phyloP scores from a whole-genome alignment of 2,888 invertebrate genomes.

The Apodemia duryi region DNA sequence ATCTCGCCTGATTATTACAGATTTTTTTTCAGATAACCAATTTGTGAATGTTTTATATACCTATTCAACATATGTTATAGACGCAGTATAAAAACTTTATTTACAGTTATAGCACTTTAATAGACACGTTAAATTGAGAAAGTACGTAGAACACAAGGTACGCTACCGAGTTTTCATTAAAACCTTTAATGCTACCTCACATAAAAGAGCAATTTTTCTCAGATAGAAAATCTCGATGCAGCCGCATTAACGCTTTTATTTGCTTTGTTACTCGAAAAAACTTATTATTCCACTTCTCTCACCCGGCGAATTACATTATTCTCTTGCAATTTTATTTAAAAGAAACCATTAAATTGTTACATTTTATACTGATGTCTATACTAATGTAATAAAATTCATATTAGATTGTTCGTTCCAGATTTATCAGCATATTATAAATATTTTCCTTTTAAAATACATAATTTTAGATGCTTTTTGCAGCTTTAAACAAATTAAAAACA shows the following conservation, averaged over 20 bases:
- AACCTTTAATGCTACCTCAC: slow-evolving; percentile 61
- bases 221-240: slow-evolving; percentile 72
- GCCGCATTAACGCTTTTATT: slow-evolving; percentile 73
- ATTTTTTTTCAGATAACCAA: too few species aligned
- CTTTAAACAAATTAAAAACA: too few species aligned
- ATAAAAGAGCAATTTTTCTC: slow-evolving; percentile 73
- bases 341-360: slow-evolving; percentile 41
- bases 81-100: slow-evolving; percentile 13
- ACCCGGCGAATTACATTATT: slow-evolving; percentile 66
- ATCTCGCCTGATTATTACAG: too few species aligned
- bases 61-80: background rate
- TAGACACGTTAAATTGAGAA: slow-evolving; percentile 30
- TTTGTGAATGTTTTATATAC: background rate
- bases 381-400: background rate
- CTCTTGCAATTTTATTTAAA: slow-evolving; percentile 57
- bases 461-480: too few species aligned
- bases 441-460: too few species aligned
- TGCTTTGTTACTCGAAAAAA: slow-evolving; percentile 68
- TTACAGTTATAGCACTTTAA: slow-evolving; percentile 25
- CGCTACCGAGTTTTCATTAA: slow-evolving; percentile 68
- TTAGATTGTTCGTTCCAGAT: background rate
- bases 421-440: background rate
- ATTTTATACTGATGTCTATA: slow-evolving; percentile 28
- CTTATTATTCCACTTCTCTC: slow-evolving; percentile 71
- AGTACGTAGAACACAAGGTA: slow-evolving; percentile 26